Percentiles rank a stretch among this genome's conserved stretches.
These are phyloP conservation scores for Styela plicata DNA, from an alignment of 23 tunicate species.

Conservation along the genomic window DNA sequence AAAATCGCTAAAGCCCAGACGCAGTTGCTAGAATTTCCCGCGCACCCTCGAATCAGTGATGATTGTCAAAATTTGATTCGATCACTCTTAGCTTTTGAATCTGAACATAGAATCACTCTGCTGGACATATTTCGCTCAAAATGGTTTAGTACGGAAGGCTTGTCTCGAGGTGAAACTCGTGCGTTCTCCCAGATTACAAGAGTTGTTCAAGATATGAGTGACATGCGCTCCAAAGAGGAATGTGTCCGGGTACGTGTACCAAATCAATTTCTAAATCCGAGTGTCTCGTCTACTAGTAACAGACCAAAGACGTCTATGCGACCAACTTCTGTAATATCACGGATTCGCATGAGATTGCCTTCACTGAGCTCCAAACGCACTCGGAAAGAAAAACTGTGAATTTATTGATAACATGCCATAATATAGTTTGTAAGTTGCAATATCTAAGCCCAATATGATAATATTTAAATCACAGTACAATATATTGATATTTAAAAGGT, in stretches of 20 bases:
- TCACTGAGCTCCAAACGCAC: conserved; percentile 17
- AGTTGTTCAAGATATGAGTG: neutral
- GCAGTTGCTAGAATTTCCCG: conserved; percentile 64
- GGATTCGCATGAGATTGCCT: conserved; percentile 67
- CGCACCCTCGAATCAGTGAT: conserved; percentile 44
- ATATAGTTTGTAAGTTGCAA: too few species aligned
- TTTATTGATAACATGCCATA: too few species aligned
- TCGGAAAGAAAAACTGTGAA: neutral
- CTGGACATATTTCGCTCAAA: conserved; percentile 58
- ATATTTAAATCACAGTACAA: too few species aligned
- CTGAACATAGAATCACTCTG: conserved; percentile 57
- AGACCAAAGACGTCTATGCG: neutral
- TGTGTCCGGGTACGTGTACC: neutral
- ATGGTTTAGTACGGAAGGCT: conserved; percentile 53
- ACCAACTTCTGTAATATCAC: conserved; percentile 60
- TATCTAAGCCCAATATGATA: too few species aligned
- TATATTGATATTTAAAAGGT: too few species aligned
- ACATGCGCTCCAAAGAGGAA: neutral
- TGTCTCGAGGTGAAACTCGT: neutral
- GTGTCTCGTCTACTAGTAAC: neutral
- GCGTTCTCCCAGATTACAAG: neutral
- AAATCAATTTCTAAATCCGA: neutral
- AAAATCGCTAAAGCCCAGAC: conserved; percentile 76
- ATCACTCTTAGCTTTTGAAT: conserved; percentile 58
- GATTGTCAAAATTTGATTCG: conserved; percentile 71